A percentile compares a stretch with the other conserved stretches of the same genome.
phyloP scores from a whole-genome alignment of 2,797 vertebrate species.

The Sebastolobus alascanus region DNA sequence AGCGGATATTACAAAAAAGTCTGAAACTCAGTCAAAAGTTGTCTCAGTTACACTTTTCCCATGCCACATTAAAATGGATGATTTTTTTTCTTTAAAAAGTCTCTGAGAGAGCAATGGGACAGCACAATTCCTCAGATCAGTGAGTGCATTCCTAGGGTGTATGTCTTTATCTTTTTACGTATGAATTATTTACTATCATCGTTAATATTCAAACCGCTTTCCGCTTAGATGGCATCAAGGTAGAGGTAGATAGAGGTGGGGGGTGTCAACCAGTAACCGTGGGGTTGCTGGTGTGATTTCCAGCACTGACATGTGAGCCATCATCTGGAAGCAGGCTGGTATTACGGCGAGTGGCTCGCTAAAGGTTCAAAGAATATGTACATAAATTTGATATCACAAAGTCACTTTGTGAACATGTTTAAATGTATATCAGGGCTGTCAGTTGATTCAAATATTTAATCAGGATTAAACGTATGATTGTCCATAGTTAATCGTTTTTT shows the following conservation, averaged over 20 bases:
- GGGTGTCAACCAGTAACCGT: neutral
- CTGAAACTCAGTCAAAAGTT: slow-evolving; percentile 4
- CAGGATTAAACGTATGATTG: too few species aligned
- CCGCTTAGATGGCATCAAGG: neutral
- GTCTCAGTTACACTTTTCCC: neutral
- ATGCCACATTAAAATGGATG: slow-evolving; percentile 6
- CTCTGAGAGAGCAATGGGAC: neutral
- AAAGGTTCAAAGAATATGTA: too few species aligned
- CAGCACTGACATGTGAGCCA: slow-evolving; percentile 27
- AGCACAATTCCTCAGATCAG: neutral
- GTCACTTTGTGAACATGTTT: too few species aligned
- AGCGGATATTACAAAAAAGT: neutral
- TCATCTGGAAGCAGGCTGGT: slow-evolving; percentile 13
- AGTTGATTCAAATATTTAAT: too few species aligned
- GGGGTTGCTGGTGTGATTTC: neutral
- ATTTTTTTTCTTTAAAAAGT: neutral
- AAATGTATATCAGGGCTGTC: too few species aligned
- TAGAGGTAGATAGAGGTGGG: neutral
- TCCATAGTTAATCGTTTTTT: too few species aligned
- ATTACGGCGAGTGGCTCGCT: neutral
- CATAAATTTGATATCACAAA: fast-evolving
- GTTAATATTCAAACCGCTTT: slow-evolving; percentile 11
- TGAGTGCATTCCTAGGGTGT: neutral
- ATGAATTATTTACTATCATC: slow-evolving; percentile 2
- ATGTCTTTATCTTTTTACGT: neutral